Conservation (phyloP, 2,113 vertebrate genomes). For the Clarias batrachus region DNA sequence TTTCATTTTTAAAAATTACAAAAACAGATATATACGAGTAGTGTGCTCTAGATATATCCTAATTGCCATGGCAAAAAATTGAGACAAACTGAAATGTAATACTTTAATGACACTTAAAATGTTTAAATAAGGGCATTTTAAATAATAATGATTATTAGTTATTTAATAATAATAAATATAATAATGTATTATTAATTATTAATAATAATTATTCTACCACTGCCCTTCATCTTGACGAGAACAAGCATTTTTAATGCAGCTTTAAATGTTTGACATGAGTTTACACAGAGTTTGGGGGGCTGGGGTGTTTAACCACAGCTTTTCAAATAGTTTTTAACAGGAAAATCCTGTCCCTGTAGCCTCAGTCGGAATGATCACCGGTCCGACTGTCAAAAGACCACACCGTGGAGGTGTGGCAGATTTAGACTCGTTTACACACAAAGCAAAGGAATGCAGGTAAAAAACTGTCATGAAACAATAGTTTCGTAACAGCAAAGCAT, state of each 20-base stretch:
- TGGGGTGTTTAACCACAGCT: background rate
- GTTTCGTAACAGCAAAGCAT: background rate
- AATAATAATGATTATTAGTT: too few species aligned
- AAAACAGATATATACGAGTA: too few species aligned
- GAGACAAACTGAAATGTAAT: too few species aligned
- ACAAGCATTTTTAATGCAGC: background rate
- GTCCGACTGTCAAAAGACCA: background rate
- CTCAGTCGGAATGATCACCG: background rate
- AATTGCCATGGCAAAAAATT: too few species aligned
- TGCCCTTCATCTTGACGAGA: background rate
- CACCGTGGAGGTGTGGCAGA: conserved; percentile 18
- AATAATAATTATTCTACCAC: background rate
- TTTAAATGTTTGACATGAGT: too few species aligned
- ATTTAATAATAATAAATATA: too few species aligned
- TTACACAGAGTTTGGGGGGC: too few species aligned
- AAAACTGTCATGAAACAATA: background rate
- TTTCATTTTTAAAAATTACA: too few species aligned
- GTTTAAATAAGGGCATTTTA: too few species aligned
- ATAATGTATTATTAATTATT: too few species aligned
- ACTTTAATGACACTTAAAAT: too few species aligned
- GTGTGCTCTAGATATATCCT: too few species aligned
- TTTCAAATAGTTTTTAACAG: conserved; percentile 6
- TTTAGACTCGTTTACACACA: background rate
- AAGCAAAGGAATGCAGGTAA: background rate
- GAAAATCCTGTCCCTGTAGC: conserved; percentile 21